Evolutionary conservation across 37 sponge, comb jelly and placozoan species (phyloP).

Genomic region (Trichoplax adhaerens): DNA sequence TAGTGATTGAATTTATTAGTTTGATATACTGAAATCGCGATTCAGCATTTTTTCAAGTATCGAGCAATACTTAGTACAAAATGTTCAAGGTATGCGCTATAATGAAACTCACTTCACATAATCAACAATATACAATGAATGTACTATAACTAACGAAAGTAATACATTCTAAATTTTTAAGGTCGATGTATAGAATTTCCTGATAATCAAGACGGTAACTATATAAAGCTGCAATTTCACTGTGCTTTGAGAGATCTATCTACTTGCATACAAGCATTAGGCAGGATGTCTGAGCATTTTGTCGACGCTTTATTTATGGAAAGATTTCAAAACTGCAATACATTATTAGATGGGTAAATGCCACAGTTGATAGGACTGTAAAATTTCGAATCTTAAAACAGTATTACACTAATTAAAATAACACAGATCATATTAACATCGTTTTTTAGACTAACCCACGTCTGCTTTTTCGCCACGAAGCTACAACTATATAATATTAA

Average conservation of each 20-base stretch:
- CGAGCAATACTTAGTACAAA: constrained; percentile 13
- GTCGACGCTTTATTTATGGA: constrained; percentile 21
- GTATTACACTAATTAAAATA: too few relatives aligned
- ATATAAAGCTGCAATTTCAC: constrained; percentile 22
- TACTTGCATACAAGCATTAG: constrained; percentile 44
- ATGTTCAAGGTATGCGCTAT: constrained; percentile 12
- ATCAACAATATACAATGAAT: too few relatives aligned
- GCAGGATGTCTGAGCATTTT: constrained; percentile 61
- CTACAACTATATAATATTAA: too few relatives aligned
- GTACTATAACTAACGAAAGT: background rate
- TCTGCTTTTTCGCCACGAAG: too few relatives aligned
- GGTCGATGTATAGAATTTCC: constrained; percentile 15
- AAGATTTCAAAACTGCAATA: constrained; percentile 23
- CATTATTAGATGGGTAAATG: constrained; percentile 25
- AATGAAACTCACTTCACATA: constrained; percentile 5
- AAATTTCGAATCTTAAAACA: too few relatives aligned
- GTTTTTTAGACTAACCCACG: too few relatives aligned
- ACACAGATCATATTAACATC: too few relatives aligned
- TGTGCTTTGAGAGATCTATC: constrained; percentile 55
- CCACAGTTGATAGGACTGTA: too few relatives aligned
- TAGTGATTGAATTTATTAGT: background rate
- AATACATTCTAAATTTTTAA: background rate
- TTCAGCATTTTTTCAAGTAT: constrained; percentile 33
- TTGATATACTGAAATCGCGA: constrained; percentile 36
- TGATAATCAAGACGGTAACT: background rate